Base-by-base conservation (phyloP, 2,888 invertebrate species). In the Ochropleura plecta region DNA sequence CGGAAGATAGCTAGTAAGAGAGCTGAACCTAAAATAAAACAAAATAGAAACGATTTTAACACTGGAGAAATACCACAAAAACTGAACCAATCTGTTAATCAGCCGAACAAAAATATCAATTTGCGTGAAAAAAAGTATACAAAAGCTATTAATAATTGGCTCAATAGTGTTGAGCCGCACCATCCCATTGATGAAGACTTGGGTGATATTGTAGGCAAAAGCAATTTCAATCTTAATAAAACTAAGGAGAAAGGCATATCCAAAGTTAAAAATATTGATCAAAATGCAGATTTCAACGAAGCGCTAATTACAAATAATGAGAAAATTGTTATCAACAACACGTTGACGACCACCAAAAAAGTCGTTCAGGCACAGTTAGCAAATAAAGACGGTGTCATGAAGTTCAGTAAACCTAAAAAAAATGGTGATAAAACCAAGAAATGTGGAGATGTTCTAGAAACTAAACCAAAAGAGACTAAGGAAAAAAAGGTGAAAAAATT, bases 301-400 rank as follows among this genome's bases (percentile, higher is more conserved):
- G 66, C 66, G 16, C 2, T 7, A 46, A 7, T 44, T 30, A 30
- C 40, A 6, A 7, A 14, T 51, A 76, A 63, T 64, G 5, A 30
- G 12, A 60, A 40, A 77, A 76, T 74, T 55, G 42, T 65, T 53
- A 64, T 70, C n/a, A 78, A 83, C 20, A 86, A 77, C 71, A 51
- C 59, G 5, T 80, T 83, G 46, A 84, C 81, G 53, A 85, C 75
- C 63, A 53, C 57, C 3, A 92, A 91, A 65, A 94, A 91, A 86
- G 85, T 89, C 7, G 79, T 95, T 20, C 96, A 96, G 90, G 86
- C 96, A 5, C 91, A 91, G 80, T 83, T 96, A 68, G 89, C 92
- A 4, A 95, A 96, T 74, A 95, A 93, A 88, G 92, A 89, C 76
- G 96, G 96, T 3, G 81, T 93, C 46, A 95, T 96, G 95, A 96